These are phyloP conservation scores for Caradrina kadenii DNA, from an alignment of 2,888 invertebrate species.

Conservation along the genomic window DNA sequence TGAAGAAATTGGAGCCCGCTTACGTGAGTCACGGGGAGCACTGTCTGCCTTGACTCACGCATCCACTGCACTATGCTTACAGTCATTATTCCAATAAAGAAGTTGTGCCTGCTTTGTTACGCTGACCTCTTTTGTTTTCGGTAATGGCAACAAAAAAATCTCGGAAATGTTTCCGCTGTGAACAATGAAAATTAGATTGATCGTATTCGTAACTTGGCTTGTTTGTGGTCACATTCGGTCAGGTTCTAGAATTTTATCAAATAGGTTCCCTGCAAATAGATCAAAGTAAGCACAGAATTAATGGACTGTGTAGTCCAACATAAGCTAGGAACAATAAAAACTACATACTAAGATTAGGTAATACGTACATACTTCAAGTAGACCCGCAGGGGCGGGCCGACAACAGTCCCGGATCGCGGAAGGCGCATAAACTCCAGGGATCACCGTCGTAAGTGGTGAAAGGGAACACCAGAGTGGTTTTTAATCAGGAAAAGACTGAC, in stretches of 20 bases:
- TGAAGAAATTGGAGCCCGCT: slow-evolving; percentile 64
- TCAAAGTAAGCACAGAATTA: too few relatives aligned
- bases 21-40: slow-evolving; percentile 56
- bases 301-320: too few relatives aligned
- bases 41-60: slow-evolving; percentile 59
- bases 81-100: slow-evolving; percentile 60
- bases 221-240: neutral
- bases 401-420: too few relatives aligned
- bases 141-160: slow-evolving; percentile 35
- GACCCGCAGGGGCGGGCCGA: too few relatives aligned
- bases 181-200: neutral
- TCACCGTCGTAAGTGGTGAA: too few relatives aligned
- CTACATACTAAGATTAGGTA: too few relatives aligned
- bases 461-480: too few relatives aligned
- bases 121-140: slow-evolving; percentile 56
- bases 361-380: too few relatives aligned
- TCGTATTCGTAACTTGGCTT: neutral
- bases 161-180: slow-evolving; percentile 26
- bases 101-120: slow-evolving; percentile 52
- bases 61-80: slow-evolving; percentile 43
- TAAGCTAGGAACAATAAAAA: too few relatives aligned
- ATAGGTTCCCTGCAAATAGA: neutral
- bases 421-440: too few relatives aligned
- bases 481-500: too few relatives aligned
- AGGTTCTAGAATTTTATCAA: neutral